Evolutionary conservation across 2,113 vertebrate genomes (phyloP), one percentile per base, ranked within the genome.

Genomic region (Todiramphus saurophagus): DNA sequence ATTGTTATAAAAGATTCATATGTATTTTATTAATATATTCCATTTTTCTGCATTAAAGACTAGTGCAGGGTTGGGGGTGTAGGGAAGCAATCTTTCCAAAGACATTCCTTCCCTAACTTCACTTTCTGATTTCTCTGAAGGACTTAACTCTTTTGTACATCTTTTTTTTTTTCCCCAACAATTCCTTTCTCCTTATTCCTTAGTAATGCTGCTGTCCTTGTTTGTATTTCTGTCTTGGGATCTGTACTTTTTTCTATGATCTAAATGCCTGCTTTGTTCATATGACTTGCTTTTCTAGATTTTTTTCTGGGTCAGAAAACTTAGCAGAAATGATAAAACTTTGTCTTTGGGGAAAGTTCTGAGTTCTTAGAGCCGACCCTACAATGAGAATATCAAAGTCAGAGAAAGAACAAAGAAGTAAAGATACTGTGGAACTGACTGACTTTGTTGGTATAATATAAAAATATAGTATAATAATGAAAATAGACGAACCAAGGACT

Each of bases 331-430:
- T 75, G 35, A 56, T 64, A 92, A 80, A 92, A 90, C 24, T 80
- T 80, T 74, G 37, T 92, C 90, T 90, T 67, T 93, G 46, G 66
- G 62, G 84, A 66, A 85, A 93, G 39, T n/a, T 82, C 55, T 67
- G 87, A 44, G 27, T 51, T 96, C 87, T 96, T 79, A 82, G 48
- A 62, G 37, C 46, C 93, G 95, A 90, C 73, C 86, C 31, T 82
- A 51, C 33, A 68, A 90, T 41, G 20, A 95, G 68, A 81, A 46
- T 88, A 90, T 94, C 87, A 94, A 90, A 94, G 76, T 83, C 69
- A 48, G 59, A 81, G 63, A 73, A 15, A 91, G 51, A 93, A 25
- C 13, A 83, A 93, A 94, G 30, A 18, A 89, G 27, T 63, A 90
- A 90, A 88, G 50, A 80, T 77, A 90, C 7, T 74, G 51, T 73